Evolutionary conservation across 2,797 vertebrate species (phyloP).

Genomic region (Capromys pilorides): DNA sequence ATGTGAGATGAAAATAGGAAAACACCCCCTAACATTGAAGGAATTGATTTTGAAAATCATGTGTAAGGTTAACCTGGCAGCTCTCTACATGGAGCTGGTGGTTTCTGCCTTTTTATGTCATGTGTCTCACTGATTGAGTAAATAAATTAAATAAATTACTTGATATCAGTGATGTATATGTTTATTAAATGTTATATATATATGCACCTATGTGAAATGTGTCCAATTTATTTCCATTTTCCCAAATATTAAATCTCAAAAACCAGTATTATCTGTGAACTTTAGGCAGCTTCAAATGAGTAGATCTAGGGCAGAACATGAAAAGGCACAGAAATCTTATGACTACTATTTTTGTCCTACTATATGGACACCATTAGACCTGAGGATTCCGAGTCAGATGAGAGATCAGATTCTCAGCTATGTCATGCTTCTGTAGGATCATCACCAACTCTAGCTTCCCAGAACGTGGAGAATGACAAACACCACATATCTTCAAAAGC

Average conservation of each 20-base stretch:
- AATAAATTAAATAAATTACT: not conserved
- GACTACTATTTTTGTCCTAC: not conserved
- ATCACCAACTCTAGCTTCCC: not conserved
- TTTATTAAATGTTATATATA: not conserved
- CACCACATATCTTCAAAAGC: not conserved
- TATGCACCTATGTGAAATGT: not conserved
- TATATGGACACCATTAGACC: not conserved
- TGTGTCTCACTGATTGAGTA: not conserved
- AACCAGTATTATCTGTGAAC: no score
- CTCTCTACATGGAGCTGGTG: not conserved
- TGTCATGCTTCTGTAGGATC: not conserved
- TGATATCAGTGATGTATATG: not conserved
- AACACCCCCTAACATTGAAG: not conserved
- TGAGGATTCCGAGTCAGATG: not conserved
- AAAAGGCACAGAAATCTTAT: not conserved
- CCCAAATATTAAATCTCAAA: not conserved
- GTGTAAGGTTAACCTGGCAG: not conserved
- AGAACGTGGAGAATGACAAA: not conserved
- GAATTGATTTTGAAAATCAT: not conserved
- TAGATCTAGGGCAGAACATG: not conserved
- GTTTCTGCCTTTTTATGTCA: not conserved
- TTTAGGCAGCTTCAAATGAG: not conserved
- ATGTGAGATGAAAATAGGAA: accelerated
- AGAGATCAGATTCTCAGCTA: not conserved
- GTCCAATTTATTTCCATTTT: not conserved